Evolutionary conservation across 2,797 vertebrate species (phyloP).

Genomic region (Karalla daura): DNA sequence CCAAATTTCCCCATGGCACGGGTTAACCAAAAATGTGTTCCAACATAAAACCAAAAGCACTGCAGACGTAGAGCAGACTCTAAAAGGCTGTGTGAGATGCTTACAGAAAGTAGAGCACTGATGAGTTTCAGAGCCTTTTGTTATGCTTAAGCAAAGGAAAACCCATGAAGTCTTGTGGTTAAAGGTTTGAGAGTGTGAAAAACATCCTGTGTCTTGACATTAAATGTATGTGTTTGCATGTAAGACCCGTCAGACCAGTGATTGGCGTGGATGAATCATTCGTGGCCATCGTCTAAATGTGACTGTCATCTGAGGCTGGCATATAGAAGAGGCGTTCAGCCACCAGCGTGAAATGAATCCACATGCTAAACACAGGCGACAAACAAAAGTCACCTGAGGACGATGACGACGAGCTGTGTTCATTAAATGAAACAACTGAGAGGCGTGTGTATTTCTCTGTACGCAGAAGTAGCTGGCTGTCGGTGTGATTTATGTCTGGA

Average conservation of each 20-base stretch:
- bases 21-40: background rate
- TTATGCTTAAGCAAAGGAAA: slow-evolving; percentile 5
- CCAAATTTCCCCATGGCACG: background rate
- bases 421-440: no score
- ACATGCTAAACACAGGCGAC: no score
- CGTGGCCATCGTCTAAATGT: no score
- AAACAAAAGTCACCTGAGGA: no score
- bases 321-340: no score
- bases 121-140: slow-evolving; percentile 1
- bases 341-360: no score
- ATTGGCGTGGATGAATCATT: background rate
- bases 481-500: no score
- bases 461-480: no score
- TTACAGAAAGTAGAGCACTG: background rate
- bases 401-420: no score
- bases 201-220: slow-evolving; percentile 11
- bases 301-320: no score
- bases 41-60: background rate
- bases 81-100: background rate
- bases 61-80: background rate
- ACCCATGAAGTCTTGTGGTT: slow-evolving; percentile 18
- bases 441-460: no score
- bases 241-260: background rate
- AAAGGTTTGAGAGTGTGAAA: background rate
- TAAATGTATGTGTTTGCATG: background rate